Conservation (phyloP, 2,797 vertebrate genomes). For the Hemibagrus guttatus region DNA sequence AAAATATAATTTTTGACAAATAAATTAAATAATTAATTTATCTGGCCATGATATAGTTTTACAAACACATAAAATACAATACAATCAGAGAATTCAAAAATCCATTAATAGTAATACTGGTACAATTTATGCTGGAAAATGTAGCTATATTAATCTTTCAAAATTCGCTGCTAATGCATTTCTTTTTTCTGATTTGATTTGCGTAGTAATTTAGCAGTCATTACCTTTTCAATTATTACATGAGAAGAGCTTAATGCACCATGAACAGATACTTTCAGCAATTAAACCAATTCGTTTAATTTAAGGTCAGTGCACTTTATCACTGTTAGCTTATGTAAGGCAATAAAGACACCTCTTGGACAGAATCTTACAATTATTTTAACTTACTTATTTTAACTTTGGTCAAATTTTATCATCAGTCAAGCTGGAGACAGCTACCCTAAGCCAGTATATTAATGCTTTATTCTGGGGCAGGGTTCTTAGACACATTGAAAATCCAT, state of each 20-base stretch:
- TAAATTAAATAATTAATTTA: neutral
- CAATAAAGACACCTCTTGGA: neutral
- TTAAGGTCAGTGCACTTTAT: neutral
- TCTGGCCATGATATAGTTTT: neutral
- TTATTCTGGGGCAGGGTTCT: slow-evolving; percentile 60
- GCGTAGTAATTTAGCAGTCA: slow-evolving; percentile 3
- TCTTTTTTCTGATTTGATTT: neutral
- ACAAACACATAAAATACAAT: neutral
- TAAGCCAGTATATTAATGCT: slow-evolving; percentile 64
- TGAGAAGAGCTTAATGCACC: neutral
- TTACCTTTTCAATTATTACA: neutral
- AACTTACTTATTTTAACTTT: neutral
- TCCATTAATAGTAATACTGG: neutral
- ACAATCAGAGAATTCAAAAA: neutral
- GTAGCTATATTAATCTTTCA: neutral
- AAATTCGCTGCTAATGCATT: neutral
- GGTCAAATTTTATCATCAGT: slow-evolving; percentile 22
- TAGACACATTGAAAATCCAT: slow-evolving; percentile 76
- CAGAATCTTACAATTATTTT: neutral
- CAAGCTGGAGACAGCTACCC: slow-evolving; percentile 54
- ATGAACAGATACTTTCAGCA: slow-evolving; percentile 9
- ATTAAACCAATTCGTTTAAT: neutral
- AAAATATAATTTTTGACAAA: neutral
- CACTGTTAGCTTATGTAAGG: neutral
- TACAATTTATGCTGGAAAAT: neutral